Evolutionary conservation across 2,888 invertebrate species (phyloP).

Genomic region (Rhagium mordax): DNA sequence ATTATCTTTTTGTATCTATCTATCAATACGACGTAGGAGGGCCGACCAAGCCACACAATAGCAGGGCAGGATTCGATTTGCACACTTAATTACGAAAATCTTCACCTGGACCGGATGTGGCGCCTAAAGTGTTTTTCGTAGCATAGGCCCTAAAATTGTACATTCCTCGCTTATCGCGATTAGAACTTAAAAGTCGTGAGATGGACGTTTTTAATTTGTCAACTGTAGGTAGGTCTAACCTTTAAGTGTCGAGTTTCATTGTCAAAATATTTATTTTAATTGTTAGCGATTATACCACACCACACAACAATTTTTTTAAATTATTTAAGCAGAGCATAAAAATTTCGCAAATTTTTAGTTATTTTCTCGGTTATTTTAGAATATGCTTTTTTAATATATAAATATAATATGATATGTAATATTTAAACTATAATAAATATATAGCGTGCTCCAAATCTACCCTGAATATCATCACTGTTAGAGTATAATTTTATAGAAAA

Average conservation of each 20-base stretch:
- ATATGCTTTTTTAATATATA: too few relatives aligned
- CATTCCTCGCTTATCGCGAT: slow-evolving; percentile 22
- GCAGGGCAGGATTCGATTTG: slow-evolving; percentile 1
- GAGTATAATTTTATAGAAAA: too few relatives aligned
- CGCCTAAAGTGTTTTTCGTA: slow-evolving; percentile 11
- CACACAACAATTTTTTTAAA: too few relatives aligned
- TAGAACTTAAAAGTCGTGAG: slow-evolving; percentile 2
- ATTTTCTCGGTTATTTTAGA: too few relatives aligned
- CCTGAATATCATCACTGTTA: too few relatives aligned
- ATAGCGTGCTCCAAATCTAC: too few relatives aligned
- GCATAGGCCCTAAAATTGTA: neutral
- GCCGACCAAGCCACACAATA: slow-evolving; percentile 1
- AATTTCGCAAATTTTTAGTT: too few relatives aligned
- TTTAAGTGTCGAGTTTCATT: neutral
- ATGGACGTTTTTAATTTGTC: neutral
- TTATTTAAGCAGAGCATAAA: too few relatives aligned
- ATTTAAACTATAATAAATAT: too few relatives aligned
- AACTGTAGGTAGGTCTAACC: neutral
- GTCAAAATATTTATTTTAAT: neutral
- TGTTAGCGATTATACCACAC: too few relatives aligned
- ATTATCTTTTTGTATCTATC: slow-evolving; percentile 8
- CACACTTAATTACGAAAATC: slow-evolving; percentile 18
- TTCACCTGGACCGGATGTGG: slow-evolving; percentile 26
- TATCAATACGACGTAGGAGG: slow-evolving; percentile 7
- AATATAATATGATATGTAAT: too few relatives aligned